Evolutionary conservation across 2,797 vertebrate genomes (phyloP).

Genomic region (Cichlasoma orientale): DNA sequence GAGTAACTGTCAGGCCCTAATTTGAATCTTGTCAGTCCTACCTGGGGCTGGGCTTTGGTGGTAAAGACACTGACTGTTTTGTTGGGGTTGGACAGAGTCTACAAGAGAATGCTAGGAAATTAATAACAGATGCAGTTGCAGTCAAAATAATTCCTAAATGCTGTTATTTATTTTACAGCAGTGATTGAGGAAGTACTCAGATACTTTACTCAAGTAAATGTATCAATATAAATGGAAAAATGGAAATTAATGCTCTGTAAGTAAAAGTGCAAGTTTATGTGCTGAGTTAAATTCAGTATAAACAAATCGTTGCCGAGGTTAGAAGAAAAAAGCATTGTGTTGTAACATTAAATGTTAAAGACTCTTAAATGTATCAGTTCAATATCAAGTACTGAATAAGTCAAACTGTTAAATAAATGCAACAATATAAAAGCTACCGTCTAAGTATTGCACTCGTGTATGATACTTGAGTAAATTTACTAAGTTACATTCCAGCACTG

Average conservation of each 20-base stretch:
- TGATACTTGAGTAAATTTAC: background rate
- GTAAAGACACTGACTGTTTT: conserved; percentile 19
- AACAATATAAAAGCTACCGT: background rate
- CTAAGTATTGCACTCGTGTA: background rate
- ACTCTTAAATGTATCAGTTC: background rate
- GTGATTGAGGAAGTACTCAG: background rate
- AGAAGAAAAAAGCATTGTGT: background rate
- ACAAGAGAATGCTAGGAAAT: conserved; percentile 8
- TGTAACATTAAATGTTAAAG: background rate
- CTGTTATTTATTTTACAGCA: background rate
- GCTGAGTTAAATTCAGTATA: background rate
- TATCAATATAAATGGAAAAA: background rate
- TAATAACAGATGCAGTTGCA: background rate
- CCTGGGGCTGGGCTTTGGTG: conserved; percentile 76
- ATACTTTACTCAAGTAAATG: background rate
- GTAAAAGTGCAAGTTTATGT: background rate
- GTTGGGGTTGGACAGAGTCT: conserved; percentile 35
- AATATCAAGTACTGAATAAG: background rate
- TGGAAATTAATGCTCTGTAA: background rate
- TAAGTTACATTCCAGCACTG: background rate
- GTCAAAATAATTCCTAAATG: background rate
- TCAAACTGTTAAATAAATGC: background rate
- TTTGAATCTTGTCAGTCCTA: conserved; percentile 30
- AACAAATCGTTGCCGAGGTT: background rate
- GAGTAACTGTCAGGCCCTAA: background rate